Conservation (phyloP, 1,140 invertebrate genomes). For the Meloidogyne floridensis region DNA sequence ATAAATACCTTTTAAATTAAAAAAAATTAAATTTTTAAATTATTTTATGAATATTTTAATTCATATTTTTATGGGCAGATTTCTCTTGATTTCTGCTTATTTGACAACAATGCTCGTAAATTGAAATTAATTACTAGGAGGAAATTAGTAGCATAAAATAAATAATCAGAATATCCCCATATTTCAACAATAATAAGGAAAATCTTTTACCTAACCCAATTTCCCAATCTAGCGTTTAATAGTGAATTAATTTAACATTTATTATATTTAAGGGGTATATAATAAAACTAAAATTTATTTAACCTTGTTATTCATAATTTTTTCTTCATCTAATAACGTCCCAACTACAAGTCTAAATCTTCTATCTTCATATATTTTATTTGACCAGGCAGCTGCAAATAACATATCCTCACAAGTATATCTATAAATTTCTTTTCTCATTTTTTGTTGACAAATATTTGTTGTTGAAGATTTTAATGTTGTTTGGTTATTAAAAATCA, state of each 20-base stretch:
- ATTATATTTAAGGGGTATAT: too few species aligned
- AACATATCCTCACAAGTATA: constrained; percentile 44
- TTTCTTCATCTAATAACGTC: constrained; percentile 36
- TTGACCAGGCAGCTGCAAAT: constrained; percentile 47
- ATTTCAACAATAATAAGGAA: too few species aligned
- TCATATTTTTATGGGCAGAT: too few species aligned
- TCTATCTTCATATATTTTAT: constrained; percentile 47
- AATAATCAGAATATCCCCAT: too few species aligned
- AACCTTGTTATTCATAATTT: constrained; percentile 40
- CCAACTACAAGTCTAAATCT: constrained; percentile 37
- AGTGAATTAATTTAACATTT: not conserved
- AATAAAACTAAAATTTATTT: not conserved
- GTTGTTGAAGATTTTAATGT: constrained; percentile 2
- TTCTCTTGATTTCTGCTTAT: too few species aligned
- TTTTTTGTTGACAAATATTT: constrained; percentile 25
- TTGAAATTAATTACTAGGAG: too few species aligned
- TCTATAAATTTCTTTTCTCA: constrained; percentile 53
- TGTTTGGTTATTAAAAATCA: not conserved
- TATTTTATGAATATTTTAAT: too few species aligned
- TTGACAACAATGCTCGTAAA: too few species aligned
- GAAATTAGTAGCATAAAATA: too few species aligned
- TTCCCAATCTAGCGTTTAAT: too few species aligned
- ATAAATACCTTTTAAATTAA: constrained; percentile 43
- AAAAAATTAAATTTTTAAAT: not conserved
- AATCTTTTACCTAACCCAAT: too few species aligned